phyloP scores from a whole-genome alignment of 2,888 invertebrate species.

The Ceraclea dissimilis region DNA sequence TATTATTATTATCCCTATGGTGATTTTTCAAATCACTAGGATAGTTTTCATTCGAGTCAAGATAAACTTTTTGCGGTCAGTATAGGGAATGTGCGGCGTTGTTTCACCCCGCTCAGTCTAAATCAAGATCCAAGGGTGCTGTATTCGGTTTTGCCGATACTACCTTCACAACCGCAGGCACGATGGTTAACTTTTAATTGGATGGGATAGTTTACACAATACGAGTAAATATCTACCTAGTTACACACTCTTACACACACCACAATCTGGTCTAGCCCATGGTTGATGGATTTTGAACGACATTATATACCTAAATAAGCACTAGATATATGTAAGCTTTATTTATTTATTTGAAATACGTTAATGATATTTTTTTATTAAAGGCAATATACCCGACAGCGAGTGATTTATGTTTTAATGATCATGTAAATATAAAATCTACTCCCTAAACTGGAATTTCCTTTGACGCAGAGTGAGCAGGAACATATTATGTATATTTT shows the following conservation, averaged over 20 bases:
- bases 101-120: not conserved
- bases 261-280: not conserved
- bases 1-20: constrained; percentile 1
- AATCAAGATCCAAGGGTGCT: not conserved
- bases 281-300: not conserved
- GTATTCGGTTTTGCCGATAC: not conserved
- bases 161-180: not conserved
- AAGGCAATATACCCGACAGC: no score
- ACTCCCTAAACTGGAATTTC: no score
- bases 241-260: no score
- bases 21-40: not conserved
- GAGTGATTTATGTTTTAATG: no score
- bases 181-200: constrained; percentile 1
- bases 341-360: no score
- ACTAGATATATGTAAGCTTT: no score
- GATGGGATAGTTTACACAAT: constrained; percentile 2
- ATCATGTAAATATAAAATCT: no score
- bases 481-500: no score
- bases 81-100: not conserved
- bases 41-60: not conserved
- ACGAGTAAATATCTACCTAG: not conserved
- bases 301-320: no score
- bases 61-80: constrained; percentile 1
- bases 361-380: no score
- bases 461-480: no score